phyloP scores from a whole-genome alignment of 2,113 vertebrate genomes.

The Junco hyemalis region DNA sequence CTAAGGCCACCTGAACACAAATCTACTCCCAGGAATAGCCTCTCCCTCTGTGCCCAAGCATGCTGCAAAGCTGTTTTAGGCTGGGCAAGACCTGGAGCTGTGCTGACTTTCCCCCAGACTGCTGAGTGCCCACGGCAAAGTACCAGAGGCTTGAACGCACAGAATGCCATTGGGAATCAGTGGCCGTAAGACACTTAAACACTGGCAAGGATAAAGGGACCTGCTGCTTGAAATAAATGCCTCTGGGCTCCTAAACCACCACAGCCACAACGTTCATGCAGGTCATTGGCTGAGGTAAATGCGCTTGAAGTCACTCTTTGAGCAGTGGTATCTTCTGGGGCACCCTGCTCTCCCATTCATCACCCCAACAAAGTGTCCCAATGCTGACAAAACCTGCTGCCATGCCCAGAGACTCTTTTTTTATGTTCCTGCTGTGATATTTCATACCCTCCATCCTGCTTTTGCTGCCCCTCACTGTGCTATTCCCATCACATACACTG shows the following conservation, averaged over 20 bases:
- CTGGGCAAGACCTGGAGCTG: neutral
- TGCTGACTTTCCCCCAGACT: neutral
- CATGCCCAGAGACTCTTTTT: fast-evolving
- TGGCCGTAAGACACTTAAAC: neutral
- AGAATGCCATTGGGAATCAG: neutral
- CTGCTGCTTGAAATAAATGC: neutral
- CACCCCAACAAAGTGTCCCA: neutral
- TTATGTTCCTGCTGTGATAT: fast-evolving
- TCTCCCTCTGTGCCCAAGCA: fast-evolving
- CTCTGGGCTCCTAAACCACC: neutral
- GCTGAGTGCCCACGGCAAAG: fast-evolving
- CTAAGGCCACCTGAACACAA: neutral
- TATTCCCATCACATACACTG: neutral
- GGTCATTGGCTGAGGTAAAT: fast-evolving
- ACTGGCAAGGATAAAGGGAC: neutral
- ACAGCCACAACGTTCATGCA: fast-evolving
- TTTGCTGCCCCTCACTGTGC: neutral
- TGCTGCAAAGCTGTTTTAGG: neutral
- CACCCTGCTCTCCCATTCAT: neutral
- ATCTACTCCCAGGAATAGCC: neutral
- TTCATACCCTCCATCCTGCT: neutral
- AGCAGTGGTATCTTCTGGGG: neutral
- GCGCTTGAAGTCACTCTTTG: fast-evolving
- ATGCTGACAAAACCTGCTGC: neutral
- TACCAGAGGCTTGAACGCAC: neutral